Base-by-base conservation (phyloP, 1,140 invertebrate genomes). In the Drosophila chauvacae region DNA sequence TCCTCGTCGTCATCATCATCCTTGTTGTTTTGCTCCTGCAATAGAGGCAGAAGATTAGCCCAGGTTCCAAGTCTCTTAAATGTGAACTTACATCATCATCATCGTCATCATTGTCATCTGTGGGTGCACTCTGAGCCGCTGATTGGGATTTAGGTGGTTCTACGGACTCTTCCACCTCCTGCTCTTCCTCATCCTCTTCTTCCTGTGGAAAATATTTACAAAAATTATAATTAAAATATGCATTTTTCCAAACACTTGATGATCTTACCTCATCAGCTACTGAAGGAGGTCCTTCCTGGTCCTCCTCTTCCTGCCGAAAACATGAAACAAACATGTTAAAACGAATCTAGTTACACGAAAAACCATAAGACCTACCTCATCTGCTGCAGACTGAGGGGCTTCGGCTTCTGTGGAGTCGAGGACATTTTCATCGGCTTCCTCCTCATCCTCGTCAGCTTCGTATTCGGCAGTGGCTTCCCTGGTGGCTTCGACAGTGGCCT, bases 401-500 rank as follows among this genome's bases (percentile, higher is more conserved):
- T 80, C 81, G 6, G 53, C 48, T 9, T 80, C 81, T 6, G 53
- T 14, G 26, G 80, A 84, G 7, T 62, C 70, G 51, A 64, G 65
- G 11, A n/a, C 41, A 26, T 80, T 74, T 2, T 73, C 56, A 18
- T 70, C 51, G 13, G 28, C 50, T 11, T 56, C 65, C 2, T 65
- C 65, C n/a, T 76, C 78, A n/a, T 81, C 77, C 1, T 84, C 65
- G 26, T 80, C 75, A 30, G 73, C 81, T 92, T 84, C 79, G 33
- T 90, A 81, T 50, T 79, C 76, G 7, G 61, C 61, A 37, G 66
- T 70, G n/a, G 63, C 69, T 44, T 92, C 76, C 6, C 91, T 20
- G 13, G 74, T 77, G 9, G 56, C 74, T 61, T 92, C 87, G n/a
- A 80, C 70, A 7, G 91, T 87, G 37, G 70, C 65, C 63, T 92